Evolutionary conservation across 2,113 vertebrate species (phyloP), one percentile per base, ranked within the genome.

Genomic region (Limanda limanda): DNA sequence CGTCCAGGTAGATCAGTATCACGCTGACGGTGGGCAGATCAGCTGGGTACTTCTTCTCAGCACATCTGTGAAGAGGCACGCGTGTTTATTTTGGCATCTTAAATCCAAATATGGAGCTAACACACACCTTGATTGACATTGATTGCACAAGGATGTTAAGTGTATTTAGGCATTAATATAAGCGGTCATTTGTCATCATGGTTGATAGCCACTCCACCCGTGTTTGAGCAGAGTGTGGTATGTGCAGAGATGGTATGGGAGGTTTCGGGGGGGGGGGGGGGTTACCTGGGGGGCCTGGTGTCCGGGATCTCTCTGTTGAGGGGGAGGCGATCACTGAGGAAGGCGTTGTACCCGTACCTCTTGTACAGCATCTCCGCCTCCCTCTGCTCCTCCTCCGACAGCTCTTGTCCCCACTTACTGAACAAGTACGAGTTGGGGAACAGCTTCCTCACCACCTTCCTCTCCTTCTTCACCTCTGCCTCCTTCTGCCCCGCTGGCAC

Each of bases 1-100:
- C 95, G 0, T 97, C 83, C 81, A 95, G 55, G 85, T 95, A 96
- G 80, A 95, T 95, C 62, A 96, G 86, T 42, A 96, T 65, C 21
- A 95, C 92, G 1, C 94, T 93, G 37, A 96, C 62, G 0, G 86
- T 91, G 0, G 95, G 95, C 8, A 97, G 94, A 17, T 93, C 85
- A 14, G 90, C 69, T 0, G 93, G 82, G 58, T 96, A 96, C 24
- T 37, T 84, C 74, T 91, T 95, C 48, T 64, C 71, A 47, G 81
- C 76, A 86, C 95, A 96, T 61, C 95, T 96, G 63, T 52, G 70
- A 79, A n/a, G n/a, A 42, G 17, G 21, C 1, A 7, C 54, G 17
- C 2, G 5, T 25, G 23, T 57, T 25, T 31, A 31, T 31, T 31
- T 31, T 31, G 5, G 7, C 31, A 7, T 31, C 31, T 31, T 31